Conservation (phyloP, 2,888 invertebrate genomes). For the Resseliella maxima region DNA sequence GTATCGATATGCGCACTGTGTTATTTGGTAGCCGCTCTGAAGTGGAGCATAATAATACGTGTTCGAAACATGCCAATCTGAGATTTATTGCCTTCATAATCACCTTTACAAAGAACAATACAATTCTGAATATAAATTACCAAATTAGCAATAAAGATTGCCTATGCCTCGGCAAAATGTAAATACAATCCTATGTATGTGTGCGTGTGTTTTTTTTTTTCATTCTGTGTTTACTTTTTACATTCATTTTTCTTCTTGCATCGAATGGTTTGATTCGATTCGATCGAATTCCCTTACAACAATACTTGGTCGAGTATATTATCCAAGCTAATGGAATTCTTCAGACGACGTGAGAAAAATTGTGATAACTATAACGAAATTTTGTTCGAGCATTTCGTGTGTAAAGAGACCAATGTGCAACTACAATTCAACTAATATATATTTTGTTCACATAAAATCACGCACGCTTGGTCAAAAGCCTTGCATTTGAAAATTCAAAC, state of each 20-base stretch:
- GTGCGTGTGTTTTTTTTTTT: neutral
- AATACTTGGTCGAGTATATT: neutral
- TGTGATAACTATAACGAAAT: neutral
- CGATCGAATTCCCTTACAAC: neutral
- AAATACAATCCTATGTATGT: neutral
- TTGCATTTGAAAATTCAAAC: neutral
- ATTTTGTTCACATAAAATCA: slow-evolving; percentile 22
- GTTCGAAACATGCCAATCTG: slow-evolving; percentile 16
- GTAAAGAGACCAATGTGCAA: neutral
- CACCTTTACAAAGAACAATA: slow-evolving; percentile 51
- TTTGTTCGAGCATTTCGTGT: neutral
- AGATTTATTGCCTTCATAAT: slow-evolving; percentile 51
- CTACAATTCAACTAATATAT: slow-evolving; percentile 27
- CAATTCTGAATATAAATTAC: slow-evolving; percentile 53
- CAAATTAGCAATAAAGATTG: slow-evolving; percentile 25
- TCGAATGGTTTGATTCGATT: neutral
- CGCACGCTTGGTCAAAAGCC: neutral
- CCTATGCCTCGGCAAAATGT: neutral
- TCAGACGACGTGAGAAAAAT: slow-evolving; percentile 14
- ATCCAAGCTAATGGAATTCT: neutral
- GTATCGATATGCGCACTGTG: neutral
- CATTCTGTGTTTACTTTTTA: neutral
- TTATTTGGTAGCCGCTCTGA: neutral
- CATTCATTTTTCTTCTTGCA: neutral
- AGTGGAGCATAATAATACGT: neutral